Percentiles rank a stretch among this genome's conserved stretches.
Evolutionary conservation across 1,140 invertebrate species (phyloP).

Genomic region (Magallana angulata): DNA sequence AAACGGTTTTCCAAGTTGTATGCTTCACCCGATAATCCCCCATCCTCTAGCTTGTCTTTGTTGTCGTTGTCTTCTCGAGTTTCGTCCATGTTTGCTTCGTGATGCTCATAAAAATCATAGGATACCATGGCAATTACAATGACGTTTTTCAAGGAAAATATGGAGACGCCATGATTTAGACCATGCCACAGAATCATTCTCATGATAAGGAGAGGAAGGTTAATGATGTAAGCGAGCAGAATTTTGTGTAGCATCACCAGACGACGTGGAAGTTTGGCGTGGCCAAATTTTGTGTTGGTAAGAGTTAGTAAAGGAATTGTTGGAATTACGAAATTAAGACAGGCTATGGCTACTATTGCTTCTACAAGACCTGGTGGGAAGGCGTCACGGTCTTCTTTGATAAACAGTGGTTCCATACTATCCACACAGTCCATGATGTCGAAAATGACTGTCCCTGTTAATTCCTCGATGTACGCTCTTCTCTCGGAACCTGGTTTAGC

Average conservation of each 20-base stretch:
- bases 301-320: constrained; percentile 82
- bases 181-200: constrained; percentile 82
- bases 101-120: constrained; percentile 66
- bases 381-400: constrained; percentile 69
- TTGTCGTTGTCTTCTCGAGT: background rate
- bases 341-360: constrained; percentile 80
- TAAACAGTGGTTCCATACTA: constrained; percentile 78
- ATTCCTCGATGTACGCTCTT: constrained; percentile 79
- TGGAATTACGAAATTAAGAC: constrained; percentile 82
- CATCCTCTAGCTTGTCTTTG: background rate
- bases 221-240: constrained; percentile 80
- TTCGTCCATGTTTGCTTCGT: constrained; percentile 31
- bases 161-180: constrained; percentile 79
- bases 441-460: constrained; percentile 75
- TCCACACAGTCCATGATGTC: constrained; percentile 83
- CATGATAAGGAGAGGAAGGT: constrained; percentile 82
- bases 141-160: constrained; percentile 84
- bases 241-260: constrained; percentile 79
- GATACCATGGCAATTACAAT: constrained; percentile 77
- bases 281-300: constrained; percentile 76
- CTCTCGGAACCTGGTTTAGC: constrained; percentile 78
- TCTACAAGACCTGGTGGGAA: constrained; percentile 78
- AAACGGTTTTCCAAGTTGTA: constrained; percentile 50
- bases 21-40: background rate
- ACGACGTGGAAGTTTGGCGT: constrained; percentile 61